Conservation (phyloP, 2,888 invertebrate species). For the Sarcophaga subvicina region DNA sequence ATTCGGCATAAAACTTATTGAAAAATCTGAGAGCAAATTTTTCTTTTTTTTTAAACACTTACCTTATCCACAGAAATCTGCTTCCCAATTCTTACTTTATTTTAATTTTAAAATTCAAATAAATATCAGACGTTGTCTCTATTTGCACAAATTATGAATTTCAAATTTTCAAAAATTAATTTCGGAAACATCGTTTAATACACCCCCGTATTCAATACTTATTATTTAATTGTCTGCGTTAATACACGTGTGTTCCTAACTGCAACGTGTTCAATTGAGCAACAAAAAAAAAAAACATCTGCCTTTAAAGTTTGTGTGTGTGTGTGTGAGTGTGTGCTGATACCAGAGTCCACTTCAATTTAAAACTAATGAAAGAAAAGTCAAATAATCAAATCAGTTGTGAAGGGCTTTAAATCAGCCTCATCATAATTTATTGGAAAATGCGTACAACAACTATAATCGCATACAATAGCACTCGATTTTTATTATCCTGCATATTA, state of each 20-base stretch:
- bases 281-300: constrained; percentile 30
- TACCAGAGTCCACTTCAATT: constrained; percentile 13
- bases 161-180: no score
- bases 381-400: constrained; percentile 53
- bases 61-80: no score
- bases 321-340: background rate
- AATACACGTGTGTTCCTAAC: background rate
- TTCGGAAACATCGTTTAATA: no score
- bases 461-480: constrained; percentile 52
- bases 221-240: background rate
- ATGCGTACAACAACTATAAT: constrained; percentile 48
- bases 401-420: constrained; percentile 64
- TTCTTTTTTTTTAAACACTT: no score
- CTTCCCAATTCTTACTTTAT: no score
- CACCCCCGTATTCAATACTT: no score
- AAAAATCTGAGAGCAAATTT: no score
- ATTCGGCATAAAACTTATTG: no score
- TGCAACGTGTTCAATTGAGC: background rate
- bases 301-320: background rate
- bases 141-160: no score
- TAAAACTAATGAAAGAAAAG: constrained; percentile 54
- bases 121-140: no score
- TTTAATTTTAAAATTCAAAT: no score
- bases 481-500: constrained; percentile 40
- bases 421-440: constrained; percentile 71